These are phyloP conservation scores for Rhagonycha lutea DNA, from an alignment of 2,888 invertebrate species.

Conservation along the genomic window DNA sequence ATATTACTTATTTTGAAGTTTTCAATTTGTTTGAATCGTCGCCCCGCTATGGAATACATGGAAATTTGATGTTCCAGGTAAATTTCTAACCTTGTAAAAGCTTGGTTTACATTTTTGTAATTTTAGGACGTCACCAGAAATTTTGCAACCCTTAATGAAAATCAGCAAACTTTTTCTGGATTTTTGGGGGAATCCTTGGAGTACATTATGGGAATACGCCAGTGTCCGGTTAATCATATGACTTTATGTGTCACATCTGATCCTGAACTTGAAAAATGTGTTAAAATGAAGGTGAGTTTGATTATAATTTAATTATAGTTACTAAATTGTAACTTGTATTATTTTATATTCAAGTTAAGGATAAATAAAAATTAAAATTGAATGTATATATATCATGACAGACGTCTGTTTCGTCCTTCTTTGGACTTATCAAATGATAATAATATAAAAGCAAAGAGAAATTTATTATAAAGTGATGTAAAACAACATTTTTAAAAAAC, in stretches of 20 bases:
- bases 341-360: too few species aligned
- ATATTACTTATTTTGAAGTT: conserved; percentile 57
- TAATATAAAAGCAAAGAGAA: too few species aligned
- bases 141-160: conserved; percentile 69
- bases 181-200: conserved; percentile 72
- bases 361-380: too few species aligned
- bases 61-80: conserved; percentile 82
- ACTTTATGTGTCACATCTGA: conserved; percentile 90
- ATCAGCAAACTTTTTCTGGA: conserved; percentile 75
- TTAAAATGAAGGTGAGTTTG: conserved; percentile 80
- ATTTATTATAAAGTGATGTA: too few species aligned
- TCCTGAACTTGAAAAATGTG: conserved; percentile 87
- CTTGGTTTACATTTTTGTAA: background rate
- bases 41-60: conserved; percentile 67
- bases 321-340: too few species aligned
- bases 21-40: conserved; percentile 78
- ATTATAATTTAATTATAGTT: too few species aligned
- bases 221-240: conserved; percentile 85
- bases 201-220: conserved; percentile 73
- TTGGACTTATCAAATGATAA: too few species aligned
- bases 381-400: too few species aligned
- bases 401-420: too few species aligned
- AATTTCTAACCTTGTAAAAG: conserved; percentile 23
- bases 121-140: conserved; percentile 73
- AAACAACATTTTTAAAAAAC: too few species aligned